Evolutionary conservation across 2,113 vertebrate species (phyloP).

Genomic region (Bubo bubo): DNA sequence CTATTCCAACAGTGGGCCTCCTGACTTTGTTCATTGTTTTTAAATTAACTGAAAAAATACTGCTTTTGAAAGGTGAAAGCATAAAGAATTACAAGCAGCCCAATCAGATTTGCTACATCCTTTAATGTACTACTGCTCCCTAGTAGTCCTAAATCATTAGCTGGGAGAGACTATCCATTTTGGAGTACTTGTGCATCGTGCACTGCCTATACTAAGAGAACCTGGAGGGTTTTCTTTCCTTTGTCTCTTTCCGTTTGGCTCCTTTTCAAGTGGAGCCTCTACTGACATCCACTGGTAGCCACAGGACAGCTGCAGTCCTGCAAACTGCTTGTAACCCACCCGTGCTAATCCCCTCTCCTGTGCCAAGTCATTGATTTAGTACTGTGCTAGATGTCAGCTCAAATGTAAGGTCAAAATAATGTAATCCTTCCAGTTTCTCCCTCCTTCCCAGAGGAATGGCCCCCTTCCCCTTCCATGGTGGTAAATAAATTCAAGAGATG

Average conservation of each 20-base stretch:
- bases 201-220: neutral
- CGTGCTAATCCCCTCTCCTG: conserved; percentile 25
- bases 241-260: conserved; percentile 35
- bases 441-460: conserved; percentile 13
- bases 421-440: conserved; percentile 48
- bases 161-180: neutral
- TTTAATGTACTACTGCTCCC: neutral
- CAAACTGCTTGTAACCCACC: conserved; percentile 17
- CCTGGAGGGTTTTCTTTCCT: neutral
- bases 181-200: neutral
- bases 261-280: conserved; percentile 34
- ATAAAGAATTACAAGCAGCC: conserved; percentile 20
- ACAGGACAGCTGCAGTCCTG: neutral
- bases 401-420: conserved; percentile 62
- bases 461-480: conserved; percentile 19
- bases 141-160: neutral
- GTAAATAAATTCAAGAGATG: conserved; percentile 62
- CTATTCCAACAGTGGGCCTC: neutral
- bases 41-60: conserved; percentile 15
- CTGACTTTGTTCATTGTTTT: conserved; percentile 10
- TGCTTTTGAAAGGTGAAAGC: conserved; percentile 36
- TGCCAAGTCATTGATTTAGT: conserved; percentile 67
- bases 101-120: neutral
- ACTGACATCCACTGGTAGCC: conserved; percentile 70
- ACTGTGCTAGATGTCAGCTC: conserved; percentile 38